A percentile compares a stretch with the other conserved stretches of the same genome.
phyloP scores from a whole-genome alignment of 1,140 invertebrate genomes.

The Cataglyphis hispanica region DNA sequence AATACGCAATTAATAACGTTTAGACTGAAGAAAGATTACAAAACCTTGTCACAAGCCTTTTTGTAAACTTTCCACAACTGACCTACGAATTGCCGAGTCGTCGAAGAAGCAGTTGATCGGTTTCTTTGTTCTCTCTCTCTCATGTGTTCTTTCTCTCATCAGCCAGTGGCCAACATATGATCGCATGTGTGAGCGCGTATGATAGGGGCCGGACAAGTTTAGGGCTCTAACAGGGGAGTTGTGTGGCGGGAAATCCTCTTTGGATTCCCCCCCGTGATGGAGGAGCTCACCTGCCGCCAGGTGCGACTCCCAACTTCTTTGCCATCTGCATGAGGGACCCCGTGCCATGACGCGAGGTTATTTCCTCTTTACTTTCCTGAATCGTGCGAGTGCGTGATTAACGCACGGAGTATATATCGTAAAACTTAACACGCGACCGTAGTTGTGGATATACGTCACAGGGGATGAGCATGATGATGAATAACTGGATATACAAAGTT shows the following conservation, averaged over 20 bases:
- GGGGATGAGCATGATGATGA: constrained; percentile 14
- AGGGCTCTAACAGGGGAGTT: neutral
- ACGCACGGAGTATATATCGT: constrained; percentile 14
- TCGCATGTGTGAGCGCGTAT: constrained; percentile 18
- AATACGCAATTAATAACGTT: too few species aligned
- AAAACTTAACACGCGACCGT: constrained; percentile 73
- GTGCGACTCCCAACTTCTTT: constrained; percentile 72
- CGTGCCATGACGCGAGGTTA: constrained; percentile 62
- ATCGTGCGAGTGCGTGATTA: constrained; percentile 53
- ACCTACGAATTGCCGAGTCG: neutral
- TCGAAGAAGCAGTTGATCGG: constrained; percentile 27
- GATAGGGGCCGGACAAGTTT: constrained; percentile 35
- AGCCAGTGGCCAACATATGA: constrained; percentile 71
- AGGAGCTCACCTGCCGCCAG: constrained; percentile 82
- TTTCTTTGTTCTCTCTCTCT: neutral
- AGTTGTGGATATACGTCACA: constrained; percentile 65
- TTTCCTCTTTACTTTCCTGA: constrained; percentile 39
- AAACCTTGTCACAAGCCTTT: neutral
- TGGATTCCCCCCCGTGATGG: constrained; percentile 53
- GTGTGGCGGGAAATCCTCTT: constrained; percentile 8
- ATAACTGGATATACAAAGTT: constrained; percentile 13
- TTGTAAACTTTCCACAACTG: neutral
- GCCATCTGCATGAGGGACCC: constrained; percentile 80
- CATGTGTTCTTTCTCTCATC: neutral
- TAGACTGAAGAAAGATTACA: neutral